phyloP scores from a whole-genome alignment of 2,888 invertebrate genomes.

The Lutraria lutraria region DNA sequence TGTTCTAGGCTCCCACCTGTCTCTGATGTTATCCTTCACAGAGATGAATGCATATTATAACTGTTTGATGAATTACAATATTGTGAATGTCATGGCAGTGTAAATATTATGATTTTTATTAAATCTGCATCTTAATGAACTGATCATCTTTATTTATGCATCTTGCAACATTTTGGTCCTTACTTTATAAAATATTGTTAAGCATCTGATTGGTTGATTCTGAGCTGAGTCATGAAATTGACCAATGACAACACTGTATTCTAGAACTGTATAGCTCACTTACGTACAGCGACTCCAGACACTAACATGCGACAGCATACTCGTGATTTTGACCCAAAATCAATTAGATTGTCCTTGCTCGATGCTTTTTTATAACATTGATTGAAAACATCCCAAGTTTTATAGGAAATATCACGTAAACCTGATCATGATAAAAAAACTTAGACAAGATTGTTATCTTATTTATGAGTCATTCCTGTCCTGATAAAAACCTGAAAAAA shows the following conservation, averaged over 20 bases:
- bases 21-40: neutral
- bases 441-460: slow-evolving; percentile 1
- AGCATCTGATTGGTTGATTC: neutral
- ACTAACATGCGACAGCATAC: no score
- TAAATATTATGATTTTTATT: neutral
- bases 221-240: neutral
- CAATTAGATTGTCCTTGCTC: neutral
- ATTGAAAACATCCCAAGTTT: neutral
- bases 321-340: no score
- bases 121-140: neutral
- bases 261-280: neutral
- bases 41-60: neutral
- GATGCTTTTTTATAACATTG: neutral
- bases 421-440: neutral
- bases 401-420: neutral
- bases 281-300: no score
- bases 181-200: no score
- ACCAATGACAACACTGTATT: neutral
- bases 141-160: neutral
- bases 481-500: neutral
- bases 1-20: neutral
- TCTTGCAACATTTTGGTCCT: no score
- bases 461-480: slow-evolving; percentile 4
- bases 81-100: neutral
- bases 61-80: slow-evolving; percentile 9